These are phyloP conservation scores for Drosophila algonquin DNA, from an alignment of 2,888 invertebrate species.

Conservation along the genomic window DNA sequence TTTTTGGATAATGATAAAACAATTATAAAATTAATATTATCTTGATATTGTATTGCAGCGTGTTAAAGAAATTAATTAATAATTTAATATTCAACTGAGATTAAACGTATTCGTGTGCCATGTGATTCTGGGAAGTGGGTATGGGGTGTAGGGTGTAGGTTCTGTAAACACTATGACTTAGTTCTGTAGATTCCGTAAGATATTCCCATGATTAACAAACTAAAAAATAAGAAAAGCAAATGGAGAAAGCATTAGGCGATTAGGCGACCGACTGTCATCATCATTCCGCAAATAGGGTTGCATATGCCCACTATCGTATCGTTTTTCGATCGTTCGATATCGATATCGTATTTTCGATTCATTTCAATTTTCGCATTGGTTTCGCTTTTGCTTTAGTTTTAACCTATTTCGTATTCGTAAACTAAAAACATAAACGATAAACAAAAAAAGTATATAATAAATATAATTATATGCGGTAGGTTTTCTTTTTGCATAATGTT, in stretches of 20 bases:
- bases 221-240: constrained; percentile 9
- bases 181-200: constrained; percentile 62
- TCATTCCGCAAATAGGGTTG: not conserved
- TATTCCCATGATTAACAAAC: constrained; percentile 16
- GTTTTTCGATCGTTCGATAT: constrained; percentile 20
- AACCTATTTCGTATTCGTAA: constrained; percentile 59
- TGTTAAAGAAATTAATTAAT: constrained; percentile 39
- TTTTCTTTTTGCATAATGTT: constrained; percentile 24
- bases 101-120: constrained; percentile 23
- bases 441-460: constrained; percentile 6
- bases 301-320: constrained; percentile 1
- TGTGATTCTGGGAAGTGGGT: not conserved
- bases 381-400: constrained; percentile 21
- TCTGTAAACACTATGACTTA: constrained; percentile 67
- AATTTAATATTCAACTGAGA: constrained; percentile 30
- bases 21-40: constrained; percentile 38
- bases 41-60: constrained; percentile 47
- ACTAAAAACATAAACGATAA: constrained; percentile 56
- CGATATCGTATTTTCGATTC: constrained; percentile 26
- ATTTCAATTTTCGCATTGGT: constrained; percentile 4
- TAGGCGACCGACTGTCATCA: not conserved
- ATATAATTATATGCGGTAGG: not conserved
- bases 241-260: constrained; percentile 39
- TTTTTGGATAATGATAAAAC: constrained; percentile 40
- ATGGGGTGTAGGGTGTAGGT: not conserved